Conservation (phyloP, 1,140 invertebrate species). For the Saccostrea glomerata region DNA sequence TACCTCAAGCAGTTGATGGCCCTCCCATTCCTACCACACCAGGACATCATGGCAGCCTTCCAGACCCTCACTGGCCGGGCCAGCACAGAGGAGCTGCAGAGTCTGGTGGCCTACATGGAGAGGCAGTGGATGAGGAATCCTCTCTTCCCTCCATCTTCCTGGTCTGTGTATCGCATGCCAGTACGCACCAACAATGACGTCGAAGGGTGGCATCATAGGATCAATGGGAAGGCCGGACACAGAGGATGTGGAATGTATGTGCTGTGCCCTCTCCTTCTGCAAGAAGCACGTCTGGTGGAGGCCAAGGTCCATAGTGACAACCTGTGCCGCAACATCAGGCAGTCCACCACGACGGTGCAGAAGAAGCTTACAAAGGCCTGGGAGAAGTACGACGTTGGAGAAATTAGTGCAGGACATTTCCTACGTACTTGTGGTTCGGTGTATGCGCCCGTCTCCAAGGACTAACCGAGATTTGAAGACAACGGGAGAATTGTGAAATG, state of each 20-base stretch:
- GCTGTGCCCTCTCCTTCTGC: background rate
- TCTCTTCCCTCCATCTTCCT: background rate
- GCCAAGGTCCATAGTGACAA: background rate
- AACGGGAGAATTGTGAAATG: no score
- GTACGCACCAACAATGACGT: conserved; percentile 9
- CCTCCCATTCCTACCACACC: conserved; percentile 35
- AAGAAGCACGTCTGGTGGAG: background rate
- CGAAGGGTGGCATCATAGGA: background rate
- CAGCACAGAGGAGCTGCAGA: background rate
- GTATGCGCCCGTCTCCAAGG: background rate
- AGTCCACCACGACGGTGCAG: background rate
- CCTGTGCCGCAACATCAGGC: background rate
- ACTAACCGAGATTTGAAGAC: background rate
- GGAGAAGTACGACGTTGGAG: background rate
- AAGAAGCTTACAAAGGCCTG: background rate
- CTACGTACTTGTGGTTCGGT: background rate
- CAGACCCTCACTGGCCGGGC: background rate
- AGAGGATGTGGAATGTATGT: background rate
- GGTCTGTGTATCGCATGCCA: background rate
- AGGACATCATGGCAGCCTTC: background rate
- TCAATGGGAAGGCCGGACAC: background rate
- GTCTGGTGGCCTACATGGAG: background rate
- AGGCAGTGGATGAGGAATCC: background rate
- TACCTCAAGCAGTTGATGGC: conserved; percentile 35
- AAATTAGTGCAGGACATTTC: background rate